Evolutionary conservation across 1,140 invertebrate genomes (phyloP), one percentile per base, ranked within the genome.

Genomic region (Hermetia illucens): DNA sequence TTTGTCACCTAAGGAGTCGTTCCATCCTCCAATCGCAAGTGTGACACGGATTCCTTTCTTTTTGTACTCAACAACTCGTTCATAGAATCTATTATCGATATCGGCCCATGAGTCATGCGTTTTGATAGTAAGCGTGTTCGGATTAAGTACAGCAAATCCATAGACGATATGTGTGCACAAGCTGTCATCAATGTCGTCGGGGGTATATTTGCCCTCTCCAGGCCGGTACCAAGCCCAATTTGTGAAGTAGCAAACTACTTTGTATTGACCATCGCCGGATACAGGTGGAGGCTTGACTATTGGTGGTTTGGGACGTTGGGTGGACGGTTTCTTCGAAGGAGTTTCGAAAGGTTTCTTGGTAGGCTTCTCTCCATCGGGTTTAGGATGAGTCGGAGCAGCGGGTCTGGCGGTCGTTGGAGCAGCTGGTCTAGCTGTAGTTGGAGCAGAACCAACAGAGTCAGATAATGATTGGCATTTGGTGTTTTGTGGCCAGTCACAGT

Each of bases 1-100:
- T 58, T 89, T 89, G 50, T 80, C 80, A 1, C 82, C 84, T 20
- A 72, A 72, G 0, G 85, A 89, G 52, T 90, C 85, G 49, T 90
- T 91, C 87, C 87, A 91, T 44, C 58, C 58, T 3, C 87, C 87
- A 20, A 92, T 68, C 16, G 82, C 86, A 3, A 92, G 39, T 0
- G 48, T 46, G 48, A 53, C 44, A 34, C 55, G 37, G 42, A 61
- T 41, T 45, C 68, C 42, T 33, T 57, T 59, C 27, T 56, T 58
- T 52, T 69, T 71, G 46, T 77, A 78, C 1, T 72, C 77, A 0
- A 79, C 74, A 1, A 91, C 82, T 16, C 82, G 68, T 43, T 84
- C 76, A 49, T 90, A 92, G 53, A 91, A 88, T 41, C 66, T 64
- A 41, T 78, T 78, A 45, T 77, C 75, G 36, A 72, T 63, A 50